Evolutionary conservation across 2,113 vertebrate species (phyloP), one percentile per base, ranked within the genome.

Genomic region (Caretta caretta): DNA sequence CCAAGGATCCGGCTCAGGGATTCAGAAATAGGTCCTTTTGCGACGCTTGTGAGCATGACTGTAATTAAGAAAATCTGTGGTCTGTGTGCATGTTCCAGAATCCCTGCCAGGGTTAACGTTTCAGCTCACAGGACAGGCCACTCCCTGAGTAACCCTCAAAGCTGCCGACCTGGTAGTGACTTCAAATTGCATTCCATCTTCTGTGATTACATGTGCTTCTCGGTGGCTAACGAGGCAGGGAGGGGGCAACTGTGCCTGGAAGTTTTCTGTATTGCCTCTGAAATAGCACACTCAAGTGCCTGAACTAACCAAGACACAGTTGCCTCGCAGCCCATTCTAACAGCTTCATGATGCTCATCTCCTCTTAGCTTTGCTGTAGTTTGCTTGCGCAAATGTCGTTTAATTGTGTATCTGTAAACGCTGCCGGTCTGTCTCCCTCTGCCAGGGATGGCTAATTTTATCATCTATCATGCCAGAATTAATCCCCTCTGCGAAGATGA

Each of bases 351-450:
- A 96, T 95, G 57, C 80, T 83, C 90, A 80, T 89, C 90, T 93
- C 78, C 35, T 91, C 53, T 91, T 92, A 96, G 78, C 84, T 96
- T 91, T 95, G 51, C 84, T 96, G 13, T 87, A 93, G 38, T 81
- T 89, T 87, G 62, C 51, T 90, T 92, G 80, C 84, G 85, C 90
- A 95, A 97, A 92, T 94, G 75, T 80, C 78, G 82, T 91, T 97
- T 95, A 96, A 96, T 91, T 92, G 95, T 91, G 29, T 95, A 89
- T 94, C 86, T 91, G 83, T 84, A 80, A 91, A 94, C 91, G 84
- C 50, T 53, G n/a, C 96, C 92, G 92, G 81, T 88, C 81, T 78
- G 22, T 50, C 80, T 48, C 83, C 83, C 78, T 88, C 91, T 94
- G 95, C 87, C 89, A 88, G 90, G 93, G 81, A 85, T 72, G 72